Evolutionary conservation across 2,888 invertebrate species (phyloP).

Genomic region (Linnaemya tessellans): DNA sequence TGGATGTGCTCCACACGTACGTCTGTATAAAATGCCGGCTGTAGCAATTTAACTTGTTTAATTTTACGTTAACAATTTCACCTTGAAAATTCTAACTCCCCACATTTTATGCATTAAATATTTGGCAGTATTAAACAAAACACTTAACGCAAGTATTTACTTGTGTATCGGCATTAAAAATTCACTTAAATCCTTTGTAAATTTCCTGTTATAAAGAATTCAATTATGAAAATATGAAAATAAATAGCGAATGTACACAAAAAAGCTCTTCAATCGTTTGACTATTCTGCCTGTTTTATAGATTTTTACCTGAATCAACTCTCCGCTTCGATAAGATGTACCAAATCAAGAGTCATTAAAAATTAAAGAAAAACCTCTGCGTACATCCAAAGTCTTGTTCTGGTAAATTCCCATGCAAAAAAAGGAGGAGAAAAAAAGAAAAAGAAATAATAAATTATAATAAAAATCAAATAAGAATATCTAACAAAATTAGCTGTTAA

Average conservation of each 20-base stretch:
- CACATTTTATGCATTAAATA: not conserved
- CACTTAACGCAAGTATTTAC: not conserved
- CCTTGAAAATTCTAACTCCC: not conserved
- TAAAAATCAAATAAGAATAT: conserved; percentile 3
- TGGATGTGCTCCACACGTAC: too few species aligned
- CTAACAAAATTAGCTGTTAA: conserved; percentile 57
- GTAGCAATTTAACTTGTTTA: too few species aligned
- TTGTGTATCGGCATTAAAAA: not conserved
- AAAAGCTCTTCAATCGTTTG: conserved; percentile 3
- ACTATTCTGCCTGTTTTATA: not conserved
- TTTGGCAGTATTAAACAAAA: not conserved
- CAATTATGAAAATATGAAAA: conserved; percentile 24
- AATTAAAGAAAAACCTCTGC: conserved; percentile 11
- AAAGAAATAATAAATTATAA: too few species aligned
- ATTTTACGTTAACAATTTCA: too few species aligned
- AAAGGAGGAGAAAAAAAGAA: not conserved
- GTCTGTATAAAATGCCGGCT: too few species aligned
- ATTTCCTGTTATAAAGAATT: conserved; percentile 20
- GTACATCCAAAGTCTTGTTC: not conserved
- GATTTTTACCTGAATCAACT: not conserved
- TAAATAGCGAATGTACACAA: conserved; percentile 18
- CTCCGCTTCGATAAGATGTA: not conserved
- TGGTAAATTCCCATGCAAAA: not conserved
- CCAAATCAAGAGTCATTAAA: conserved; percentile 8
- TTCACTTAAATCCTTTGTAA: conserved; percentile 16